A percentile compares a stretch with the other conserved stretches of the same genome.
These are phyloP conservation scores for Psittacula derbiana DNA, from an alignment of 2,797 vertebrate species.

Conservation along the genomic window DNA sequence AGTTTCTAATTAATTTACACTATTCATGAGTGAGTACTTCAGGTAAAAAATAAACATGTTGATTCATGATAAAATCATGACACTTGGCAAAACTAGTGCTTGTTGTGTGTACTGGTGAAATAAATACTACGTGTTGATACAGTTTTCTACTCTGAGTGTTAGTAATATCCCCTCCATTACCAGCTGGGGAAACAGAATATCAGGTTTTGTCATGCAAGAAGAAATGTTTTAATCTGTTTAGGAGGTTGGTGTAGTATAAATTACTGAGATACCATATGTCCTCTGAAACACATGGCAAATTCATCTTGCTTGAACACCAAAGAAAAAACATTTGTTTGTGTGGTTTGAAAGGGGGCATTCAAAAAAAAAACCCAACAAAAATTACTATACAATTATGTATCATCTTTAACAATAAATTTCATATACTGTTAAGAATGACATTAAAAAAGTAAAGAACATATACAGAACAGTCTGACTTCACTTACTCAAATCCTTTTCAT, in stretches of 20 bases:
- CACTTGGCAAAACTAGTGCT: background rate
- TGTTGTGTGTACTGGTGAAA: background rate
- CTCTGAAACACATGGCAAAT: conserved; percentile 38
- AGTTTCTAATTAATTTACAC: background rate
- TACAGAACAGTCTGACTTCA: background rate
- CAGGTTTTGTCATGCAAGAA: conserved; percentile 62
- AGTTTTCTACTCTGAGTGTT: background rate
- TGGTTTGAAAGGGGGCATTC: background rate
- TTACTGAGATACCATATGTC: conserved; percentile 50
- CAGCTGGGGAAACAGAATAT: conserved; percentile 23
- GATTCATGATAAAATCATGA: background rate
- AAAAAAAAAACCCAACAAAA: background rate
- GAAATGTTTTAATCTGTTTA: conserved; percentile 61
- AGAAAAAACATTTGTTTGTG: background rate
- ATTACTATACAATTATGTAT: background rate
- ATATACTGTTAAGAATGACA: background rate
- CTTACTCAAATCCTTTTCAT: background rate
- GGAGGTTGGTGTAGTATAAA: conserved; percentile 17
- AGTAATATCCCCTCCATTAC: conserved; percentile 17
- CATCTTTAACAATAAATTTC: background rate
- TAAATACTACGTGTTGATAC: background rate
- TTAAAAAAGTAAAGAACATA: accelerated
- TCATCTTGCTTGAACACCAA: conserved; percentile 1
- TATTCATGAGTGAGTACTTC: background rate
- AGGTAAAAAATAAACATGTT: background rate